Percentiles rank a stretch among this genome's conserved stretches.
Evolutionary conservation across 1,140 invertebrate genomes (phyloP).

Genomic region (Bombus confusus): DNA sequence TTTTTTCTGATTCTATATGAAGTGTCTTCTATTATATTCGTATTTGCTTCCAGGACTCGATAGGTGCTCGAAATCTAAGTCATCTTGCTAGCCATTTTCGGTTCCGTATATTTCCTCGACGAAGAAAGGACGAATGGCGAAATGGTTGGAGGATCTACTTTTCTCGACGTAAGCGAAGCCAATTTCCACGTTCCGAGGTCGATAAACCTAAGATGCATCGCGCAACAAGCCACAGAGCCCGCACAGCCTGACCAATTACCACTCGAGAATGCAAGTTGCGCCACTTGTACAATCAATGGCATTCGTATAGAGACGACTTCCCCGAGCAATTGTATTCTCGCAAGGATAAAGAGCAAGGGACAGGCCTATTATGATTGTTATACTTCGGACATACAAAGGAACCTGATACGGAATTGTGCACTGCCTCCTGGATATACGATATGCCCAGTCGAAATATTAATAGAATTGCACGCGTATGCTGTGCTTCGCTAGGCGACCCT

Average conservation of each 20-base stretch:
- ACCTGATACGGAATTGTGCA: constrained; percentile 26
- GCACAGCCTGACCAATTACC: constrained; percentile 58
- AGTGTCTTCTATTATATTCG: neutral
- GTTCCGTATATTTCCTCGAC: too few relatives aligned
- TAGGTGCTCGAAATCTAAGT: neutral
- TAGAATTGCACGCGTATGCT: neutral
- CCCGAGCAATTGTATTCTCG: constrained; percentile 63
- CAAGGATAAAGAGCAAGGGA: constrained; percentile 1
- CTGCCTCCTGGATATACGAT: constrained; percentile 25
- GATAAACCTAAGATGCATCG: constrained; percentile 50
- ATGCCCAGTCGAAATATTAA: constrained; percentile 37
- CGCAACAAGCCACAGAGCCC: constrained; percentile 31
- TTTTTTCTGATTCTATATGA: neutral
- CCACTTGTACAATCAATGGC: constrained; percentile 66
- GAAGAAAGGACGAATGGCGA: neutral
- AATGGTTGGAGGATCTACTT: neutral
- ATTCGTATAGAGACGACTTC: constrained; percentile 54
- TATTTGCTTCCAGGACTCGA: neutral
- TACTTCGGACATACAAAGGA: constrained; percentile 66
- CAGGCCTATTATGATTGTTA: constrained; percentile 63
- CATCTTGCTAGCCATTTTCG: neutral
- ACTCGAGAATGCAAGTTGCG: constrained; percentile 67
- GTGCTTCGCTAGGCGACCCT: neutral
- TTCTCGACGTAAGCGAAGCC: neutral
- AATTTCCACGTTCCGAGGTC: constrained; percentile 30